Conservation (phyloP, 2,888 invertebrate genomes). For the Amaurobius ferox region DNA sequence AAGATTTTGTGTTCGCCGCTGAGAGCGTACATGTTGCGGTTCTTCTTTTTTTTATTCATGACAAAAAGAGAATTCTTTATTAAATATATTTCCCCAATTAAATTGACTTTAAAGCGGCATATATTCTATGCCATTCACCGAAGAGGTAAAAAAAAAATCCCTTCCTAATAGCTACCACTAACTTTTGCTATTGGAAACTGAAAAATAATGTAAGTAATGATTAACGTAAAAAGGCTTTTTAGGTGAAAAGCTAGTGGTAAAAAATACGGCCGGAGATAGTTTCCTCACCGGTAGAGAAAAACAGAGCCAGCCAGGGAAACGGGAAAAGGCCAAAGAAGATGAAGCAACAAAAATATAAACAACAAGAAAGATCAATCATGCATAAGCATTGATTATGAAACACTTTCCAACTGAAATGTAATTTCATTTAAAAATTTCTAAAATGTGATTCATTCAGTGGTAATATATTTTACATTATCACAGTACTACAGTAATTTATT, state of each 20-base stretch:
- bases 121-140: constrained; percentile 34
- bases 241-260: constrained; percentile 36
- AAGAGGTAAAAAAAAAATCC: constrained; percentile 44
- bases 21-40: constrained; percentile 27
- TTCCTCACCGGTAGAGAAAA: constrained; percentile 44
- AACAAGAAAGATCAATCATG: constrained; percentile 32
- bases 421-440: constrained; percentile 27
- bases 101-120: constrained; percentile 71
- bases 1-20: constrained; percentile 61
- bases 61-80: constrained; percentile 62
- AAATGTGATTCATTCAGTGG: too few relatives aligned
- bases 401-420: constrained; percentile 43
- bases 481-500: too few relatives aligned
- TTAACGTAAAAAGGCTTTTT: constrained; percentile 69
- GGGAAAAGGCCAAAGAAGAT: constrained; percentile 23
- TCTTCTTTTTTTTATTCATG: constrained; percentile 39
- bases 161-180: constrained; percentile 71
- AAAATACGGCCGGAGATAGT: constrained; percentile 33
- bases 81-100: constrained; percentile 73
- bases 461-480: too few relatives aligned
- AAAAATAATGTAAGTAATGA: constrained; percentile 71
- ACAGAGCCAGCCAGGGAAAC: constrained; percentile 28
- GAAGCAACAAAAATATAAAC: constrained; percentile 49
- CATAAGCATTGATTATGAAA: constrained; percentile 60
- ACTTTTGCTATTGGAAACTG: constrained; percentile 69